Percentiles rank a stretch among this genome's conserved stretches.
Evolutionary conservation across 2,113 vertebrate genomes (phyloP).

Genomic region (Numida meleagris): DNA sequence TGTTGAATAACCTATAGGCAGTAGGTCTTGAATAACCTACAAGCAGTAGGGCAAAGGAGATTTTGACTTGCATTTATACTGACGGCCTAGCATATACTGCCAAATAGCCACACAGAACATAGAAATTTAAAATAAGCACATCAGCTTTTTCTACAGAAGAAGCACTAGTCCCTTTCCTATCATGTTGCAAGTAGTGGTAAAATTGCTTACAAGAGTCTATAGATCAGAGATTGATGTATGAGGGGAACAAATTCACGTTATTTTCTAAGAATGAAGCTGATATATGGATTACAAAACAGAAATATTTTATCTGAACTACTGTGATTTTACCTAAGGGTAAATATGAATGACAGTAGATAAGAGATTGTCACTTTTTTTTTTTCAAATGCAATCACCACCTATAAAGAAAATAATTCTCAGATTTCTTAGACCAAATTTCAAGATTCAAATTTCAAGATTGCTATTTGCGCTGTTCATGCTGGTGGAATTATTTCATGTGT

Average conservation of each 20-base stretch:
- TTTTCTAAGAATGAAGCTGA: neutral
- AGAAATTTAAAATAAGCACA: neutral
- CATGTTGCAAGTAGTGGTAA: neutral
- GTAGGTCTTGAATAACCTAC: neutral
- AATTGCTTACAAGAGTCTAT: neutral
- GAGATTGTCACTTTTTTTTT: neutral
- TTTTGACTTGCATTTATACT: neutral
- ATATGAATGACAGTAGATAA: neutral
- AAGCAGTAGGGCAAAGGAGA: neutral
- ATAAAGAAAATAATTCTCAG: neutral
- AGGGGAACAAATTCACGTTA: neutral
- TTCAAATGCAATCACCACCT: neutral
- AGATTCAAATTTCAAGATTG: neutral
- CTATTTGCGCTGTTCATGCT: neutral
- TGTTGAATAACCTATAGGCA: neutral
- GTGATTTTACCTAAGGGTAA: neutral
- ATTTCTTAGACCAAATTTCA: neutral
- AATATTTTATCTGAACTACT: neutral
- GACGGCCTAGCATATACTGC: neutral
- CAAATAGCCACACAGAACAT: neutral
- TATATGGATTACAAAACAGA: neutral
- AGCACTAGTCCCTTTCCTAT: neutral
- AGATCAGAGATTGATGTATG: neutral
- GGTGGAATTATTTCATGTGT: neutral
- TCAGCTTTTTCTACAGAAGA: neutral